A percentile compares a stretch with the other conserved stretches of the same genome.
phyloP scores from a whole-genome alignment of 2,888 invertebrate genomes.

The Anoplius nigerrimus region DNA sequence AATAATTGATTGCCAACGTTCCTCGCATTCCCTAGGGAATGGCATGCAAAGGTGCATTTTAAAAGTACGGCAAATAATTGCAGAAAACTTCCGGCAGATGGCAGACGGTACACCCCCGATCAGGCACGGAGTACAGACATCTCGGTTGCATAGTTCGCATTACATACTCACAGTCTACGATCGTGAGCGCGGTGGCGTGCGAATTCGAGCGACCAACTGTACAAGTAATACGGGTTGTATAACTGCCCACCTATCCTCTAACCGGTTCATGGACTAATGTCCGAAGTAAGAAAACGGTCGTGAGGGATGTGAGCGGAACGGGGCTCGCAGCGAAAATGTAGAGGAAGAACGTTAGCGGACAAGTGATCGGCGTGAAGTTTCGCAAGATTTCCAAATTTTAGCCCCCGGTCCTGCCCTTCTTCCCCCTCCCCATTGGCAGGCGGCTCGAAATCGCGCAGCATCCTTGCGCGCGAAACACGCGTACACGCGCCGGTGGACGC shows the following conservation, averaged over 20 bases:
- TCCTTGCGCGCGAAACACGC: conserved; percentile 68
- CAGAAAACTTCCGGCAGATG: no score
- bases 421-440: conserved; percentile 4
- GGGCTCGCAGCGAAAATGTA: background rate
- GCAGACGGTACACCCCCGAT: no score
- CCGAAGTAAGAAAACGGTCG: no score
- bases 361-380: conserved; percentile 19
- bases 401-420: conserved; percentile 34
- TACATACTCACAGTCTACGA: background rate
- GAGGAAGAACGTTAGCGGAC: conserved; percentile 16
- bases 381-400: conserved; percentile 39
- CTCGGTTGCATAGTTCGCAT: no score
- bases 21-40: no score
- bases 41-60: no score
- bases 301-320: no score
- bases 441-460: conserved; percentile 61
- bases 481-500: conserved; percentile 65
- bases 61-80: no score
- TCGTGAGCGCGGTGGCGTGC: conserved; percentile 6
- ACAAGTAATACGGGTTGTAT: background rate
- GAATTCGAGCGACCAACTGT: conserved; percentile 2
- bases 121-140: no score
- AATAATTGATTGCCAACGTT: no score
- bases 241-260: no score
- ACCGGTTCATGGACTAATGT: no score